Evolutionary conservation across 1,140 invertebrate genomes (phyloP).

Genomic region (Drosophila serrata): DNA sequence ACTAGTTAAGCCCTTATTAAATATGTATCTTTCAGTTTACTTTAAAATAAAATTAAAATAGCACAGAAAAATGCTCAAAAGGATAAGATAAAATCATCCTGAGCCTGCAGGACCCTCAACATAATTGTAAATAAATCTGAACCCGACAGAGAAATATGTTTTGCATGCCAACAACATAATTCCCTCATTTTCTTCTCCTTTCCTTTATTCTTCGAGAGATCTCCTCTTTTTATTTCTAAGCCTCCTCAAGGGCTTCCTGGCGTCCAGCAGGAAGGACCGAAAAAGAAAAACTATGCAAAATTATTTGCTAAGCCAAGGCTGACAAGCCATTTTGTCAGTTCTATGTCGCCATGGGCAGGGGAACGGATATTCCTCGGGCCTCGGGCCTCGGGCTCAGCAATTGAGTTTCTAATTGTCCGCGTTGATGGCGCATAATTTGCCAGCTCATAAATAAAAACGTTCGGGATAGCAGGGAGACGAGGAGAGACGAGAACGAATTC

Average conservation of each 20-base stretch:
- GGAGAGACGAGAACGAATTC: neutral
- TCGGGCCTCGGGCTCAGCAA: constrained; percentile 35
- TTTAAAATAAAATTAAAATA: neutral
- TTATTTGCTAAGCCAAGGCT: constrained; percentile 45
- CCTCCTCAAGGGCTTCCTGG: neutral
- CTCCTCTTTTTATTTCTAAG: constrained; percentile 11
- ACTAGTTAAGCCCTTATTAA: neutral
- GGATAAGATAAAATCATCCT: neutral
- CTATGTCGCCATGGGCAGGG: neutral
- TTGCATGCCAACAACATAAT: neutral
- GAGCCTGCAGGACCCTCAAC: neutral
- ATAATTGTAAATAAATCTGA: constrained; percentile 14
- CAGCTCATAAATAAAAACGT: constrained; percentile 77
- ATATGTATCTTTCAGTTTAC: neutral
- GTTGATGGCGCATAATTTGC: constrained; percentile 72
- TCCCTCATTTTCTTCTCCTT: constrained; percentile 16
- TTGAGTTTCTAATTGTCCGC: constrained; percentile 66
- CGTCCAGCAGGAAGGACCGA: neutral
- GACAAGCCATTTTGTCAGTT: constrained; percentile 13
- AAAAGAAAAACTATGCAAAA: constrained; percentile 42
- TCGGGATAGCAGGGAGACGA: neutral
- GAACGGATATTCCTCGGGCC: constrained; percentile 4
- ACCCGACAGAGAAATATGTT: constrained; percentile 5
- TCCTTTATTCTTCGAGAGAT: constrained; percentile 15
- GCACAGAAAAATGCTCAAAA: neutral